Conservation (phyloP, 2,797 vertebrate genomes). For the Catostomus latipinnis region DNA sequence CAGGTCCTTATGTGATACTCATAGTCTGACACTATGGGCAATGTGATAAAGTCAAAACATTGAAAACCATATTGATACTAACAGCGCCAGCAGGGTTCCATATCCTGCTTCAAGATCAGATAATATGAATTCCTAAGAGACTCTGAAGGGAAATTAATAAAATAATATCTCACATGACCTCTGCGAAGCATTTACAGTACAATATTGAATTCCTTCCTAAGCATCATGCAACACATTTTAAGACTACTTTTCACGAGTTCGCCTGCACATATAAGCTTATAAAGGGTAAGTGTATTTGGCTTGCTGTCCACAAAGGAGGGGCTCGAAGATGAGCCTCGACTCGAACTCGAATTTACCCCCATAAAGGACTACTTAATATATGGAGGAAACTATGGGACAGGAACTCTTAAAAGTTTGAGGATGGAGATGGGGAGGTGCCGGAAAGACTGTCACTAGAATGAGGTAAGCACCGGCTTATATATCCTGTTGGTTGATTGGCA, state of each 20-base stretch:
- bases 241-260: background rate
- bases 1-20: slow-evolving; percentile 35
- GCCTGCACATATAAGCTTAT: too few species aligned
- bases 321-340: too few species aligned
- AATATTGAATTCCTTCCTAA: slow-evolving; percentile 24
- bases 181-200: slow-evolving; percentile 9
- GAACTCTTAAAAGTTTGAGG: too few species aligned
- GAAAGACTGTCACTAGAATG: too few species aligned
- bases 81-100: background rate
- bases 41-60: slow-evolving; percentile 33
- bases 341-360: too few species aligned
- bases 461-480: too few species aligned
- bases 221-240: slow-evolving; percentile 28
- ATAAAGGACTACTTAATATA: too few species aligned
- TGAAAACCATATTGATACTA: slow-evolving; percentile 33
- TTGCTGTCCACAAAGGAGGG: too few species aligned
- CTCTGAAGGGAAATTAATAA: slow-evolving; percentile 1
- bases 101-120: slow-evolving; percentile 17
- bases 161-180: slow-evolving; percentile 17
- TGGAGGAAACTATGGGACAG: too few species aligned
- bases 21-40: slow-evolving; percentile 4
- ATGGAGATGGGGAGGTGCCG: too few species aligned
- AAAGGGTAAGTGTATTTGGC: too few species aligned
- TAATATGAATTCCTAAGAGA: slow-evolving; percentile 15
- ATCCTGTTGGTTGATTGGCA: too few species aligned